A percentile compares a stretch with the other conserved stretches of the same genome.
phyloP scores from a whole-genome alignment of 1,140 invertebrate species.

The Chironomus striatipennis region DNA sequence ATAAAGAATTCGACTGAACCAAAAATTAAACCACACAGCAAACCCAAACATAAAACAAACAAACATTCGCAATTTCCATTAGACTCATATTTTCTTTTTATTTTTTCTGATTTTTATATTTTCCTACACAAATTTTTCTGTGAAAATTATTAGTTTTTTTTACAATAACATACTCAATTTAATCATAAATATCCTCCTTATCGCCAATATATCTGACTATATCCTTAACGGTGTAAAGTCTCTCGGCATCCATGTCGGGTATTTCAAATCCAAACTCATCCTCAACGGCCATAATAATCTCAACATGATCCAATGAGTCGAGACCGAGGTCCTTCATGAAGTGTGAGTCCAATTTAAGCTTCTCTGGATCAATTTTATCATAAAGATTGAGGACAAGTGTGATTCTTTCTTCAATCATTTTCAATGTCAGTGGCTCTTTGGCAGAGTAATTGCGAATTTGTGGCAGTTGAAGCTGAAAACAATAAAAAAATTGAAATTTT shows the following conservation, averaged over 20 bases:
- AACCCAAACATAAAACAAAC: no score
- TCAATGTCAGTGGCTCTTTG: conserved; percentile 63
- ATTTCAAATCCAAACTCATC: conserved; percentile 99
- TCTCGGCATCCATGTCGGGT: conserved; percentile 93
- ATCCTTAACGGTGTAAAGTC: conserved; percentile 77
- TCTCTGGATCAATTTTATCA: conserved; percentile 89
- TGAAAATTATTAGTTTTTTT: background rate
- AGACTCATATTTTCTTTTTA: background rate
- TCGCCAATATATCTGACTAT: conserved; percentile 93
- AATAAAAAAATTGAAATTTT: background rate
- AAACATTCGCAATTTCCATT: no score
- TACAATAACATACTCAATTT: conserved; percentile 33
- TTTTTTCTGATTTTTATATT: no score
- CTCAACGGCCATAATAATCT: conserved; percentile 99
- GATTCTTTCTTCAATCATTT: conserved; percentile 78
- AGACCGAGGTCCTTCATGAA: conserved; percentile 96
- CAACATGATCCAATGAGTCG: conserved; percentile 97
- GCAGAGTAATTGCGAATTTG: conserved; percentile 28
- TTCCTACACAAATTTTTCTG: background rate
- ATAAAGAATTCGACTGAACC: background rate
- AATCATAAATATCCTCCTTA: conserved; percentile 89
- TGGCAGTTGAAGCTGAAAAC: background rate
- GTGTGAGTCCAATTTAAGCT: conserved; percentile 84
- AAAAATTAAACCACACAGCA: background rate
- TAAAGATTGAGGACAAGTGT: conserved; percentile 89